Conservation (phyloP, 2,888 invertebrate species). For the Schrankia costaestrigalis region DNA sequence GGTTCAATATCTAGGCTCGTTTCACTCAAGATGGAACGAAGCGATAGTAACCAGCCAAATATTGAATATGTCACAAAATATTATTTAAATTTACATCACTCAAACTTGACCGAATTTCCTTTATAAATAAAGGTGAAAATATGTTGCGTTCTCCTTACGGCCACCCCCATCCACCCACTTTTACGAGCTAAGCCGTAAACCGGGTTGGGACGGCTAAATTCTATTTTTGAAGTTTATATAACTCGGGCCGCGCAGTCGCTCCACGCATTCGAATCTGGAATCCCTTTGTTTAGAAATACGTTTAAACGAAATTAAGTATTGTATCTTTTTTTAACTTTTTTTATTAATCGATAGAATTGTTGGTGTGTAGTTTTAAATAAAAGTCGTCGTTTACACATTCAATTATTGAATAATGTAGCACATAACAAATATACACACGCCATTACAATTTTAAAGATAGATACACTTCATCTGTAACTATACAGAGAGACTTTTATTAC, state of each 20-base stretch:
- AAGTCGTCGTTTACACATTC: too few species aligned
- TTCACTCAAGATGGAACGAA: too few species aligned
- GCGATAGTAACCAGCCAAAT: too few species aligned
- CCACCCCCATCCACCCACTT: conserved; percentile 46
- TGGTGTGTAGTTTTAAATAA: too few species aligned
- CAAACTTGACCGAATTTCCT: conserved; percentile 50
- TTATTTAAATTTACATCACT: conserved; percentile 35
- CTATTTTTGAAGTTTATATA: conserved; percentile 70
- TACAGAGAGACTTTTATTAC: too few species aligned
- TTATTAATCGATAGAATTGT: background rate
- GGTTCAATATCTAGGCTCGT: too few species aligned
- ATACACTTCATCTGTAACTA: too few species aligned
- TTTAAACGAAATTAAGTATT: conserved; percentile 34
- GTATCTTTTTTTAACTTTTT: conserved; percentile 32
- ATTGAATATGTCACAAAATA: conserved; percentile 16
- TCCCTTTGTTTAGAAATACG: conserved; percentile 40
- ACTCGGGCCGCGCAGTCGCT: conserved; percentile 42
- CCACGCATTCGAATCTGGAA: conserved; percentile 51
- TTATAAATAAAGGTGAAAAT: conserved; percentile 60
- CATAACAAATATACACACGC: too few species aligned
- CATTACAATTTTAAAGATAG: too few species aligned
- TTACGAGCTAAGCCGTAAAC: conserved; percentile 63
- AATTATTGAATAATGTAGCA: too few species aligned
- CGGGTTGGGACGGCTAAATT: conserved; percentile 56
- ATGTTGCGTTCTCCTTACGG: conserved; percentile 47